Evolutionary conservation across 2,797 vertebrate species (phyloP), one percentile per base, ranked within the genome.

Genomic region (Hemibagrus guttatus): DNA sequence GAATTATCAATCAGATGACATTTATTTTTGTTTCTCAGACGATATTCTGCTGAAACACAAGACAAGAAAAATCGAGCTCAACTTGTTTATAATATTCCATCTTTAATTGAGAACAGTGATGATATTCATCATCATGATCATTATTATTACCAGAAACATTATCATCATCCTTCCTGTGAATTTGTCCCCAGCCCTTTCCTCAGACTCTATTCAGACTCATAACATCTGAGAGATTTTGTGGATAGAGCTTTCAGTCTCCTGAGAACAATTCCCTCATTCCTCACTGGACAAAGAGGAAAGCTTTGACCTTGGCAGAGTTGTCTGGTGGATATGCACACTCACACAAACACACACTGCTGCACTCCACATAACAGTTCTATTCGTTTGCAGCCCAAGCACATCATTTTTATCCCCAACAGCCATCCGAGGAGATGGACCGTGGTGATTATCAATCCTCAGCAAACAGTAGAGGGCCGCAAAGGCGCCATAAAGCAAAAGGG

Each of bases 401-500:
- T 83, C 76, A 87, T 81, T 52, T 83, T 59, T 84, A 79, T 42
- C 83, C 85, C 85, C 87, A 85, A 63, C 61, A 91, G 89, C 86
- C 81, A 84, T 87, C 76, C 14, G 78, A 84, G 85, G 71, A 81
- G 80, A 87, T 81, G 75, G 86, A 71, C 49, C 42, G 42, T 87
- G 74, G 86, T 92, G 88, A 92, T 93, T 91, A 92, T 93, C 92
- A 94, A 93, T 92, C 90, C 88, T 85, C 39, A 71, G 80, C 91
- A 92, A 93, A 92, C 88, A 90, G 78, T 39, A 68, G 87, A 74
- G 76, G 85, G 87, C 90, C 90, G 75, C 91, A 91, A 93, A 89
- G 13, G 72, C 69, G 64, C 87, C 87, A 88, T 90, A 88, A 92
- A 92, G 91, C 86, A 85, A 89, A 78, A 82, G 66, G 84, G 84